Evolutionary conservation across 2,888 invertebrate genomes (phyloP).

Genomic region (Julus scandinavius): DNA sequence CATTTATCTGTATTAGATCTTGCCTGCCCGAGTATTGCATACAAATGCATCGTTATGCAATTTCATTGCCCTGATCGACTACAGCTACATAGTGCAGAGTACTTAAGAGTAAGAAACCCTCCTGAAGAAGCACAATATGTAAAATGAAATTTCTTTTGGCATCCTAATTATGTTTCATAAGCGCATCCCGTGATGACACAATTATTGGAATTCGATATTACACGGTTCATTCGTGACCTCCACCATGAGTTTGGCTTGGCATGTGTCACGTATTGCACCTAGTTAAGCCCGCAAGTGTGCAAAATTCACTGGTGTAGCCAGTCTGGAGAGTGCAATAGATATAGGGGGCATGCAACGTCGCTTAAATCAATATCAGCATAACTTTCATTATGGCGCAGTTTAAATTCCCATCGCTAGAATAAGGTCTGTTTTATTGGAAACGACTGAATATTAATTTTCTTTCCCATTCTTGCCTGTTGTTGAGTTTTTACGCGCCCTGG

Average conservation of each 20-base stretch:
- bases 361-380: constrained; percentile 45
- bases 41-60: too few relatives aligned
- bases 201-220: constrained; percentile 35
- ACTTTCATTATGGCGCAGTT: constrained; percentile 28
- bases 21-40: too few relatives aligned
- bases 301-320: not conserved
- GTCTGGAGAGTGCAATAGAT: constrained; percentile 19
- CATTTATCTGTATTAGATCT: too few relatives aligned
- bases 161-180: constrained; percentile 36
- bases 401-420: constrained; percentile 42
- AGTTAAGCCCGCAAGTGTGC: not conserved
- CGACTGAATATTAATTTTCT: constrained; percentile 38
- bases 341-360: not conserved
- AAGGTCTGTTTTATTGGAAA: constrained; percentile 31
- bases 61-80: too few relatives aligned
- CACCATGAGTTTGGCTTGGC: not conserved
- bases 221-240: constrained; percentile 23
- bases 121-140: not conserved
- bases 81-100: too few relatives aligned
- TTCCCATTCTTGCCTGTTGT: constrained; percentile 1
- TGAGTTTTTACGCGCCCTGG: not conserved
- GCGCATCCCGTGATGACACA: not conserved
- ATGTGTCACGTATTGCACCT: not conserved
- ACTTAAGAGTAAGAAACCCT: too few relatives aligned
- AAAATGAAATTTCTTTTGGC: not conserved